phyloP scores from a whole-genome alignment of 1,140 invertebrate genomes.

The Ptiloglossa arizonensis region DNA sequence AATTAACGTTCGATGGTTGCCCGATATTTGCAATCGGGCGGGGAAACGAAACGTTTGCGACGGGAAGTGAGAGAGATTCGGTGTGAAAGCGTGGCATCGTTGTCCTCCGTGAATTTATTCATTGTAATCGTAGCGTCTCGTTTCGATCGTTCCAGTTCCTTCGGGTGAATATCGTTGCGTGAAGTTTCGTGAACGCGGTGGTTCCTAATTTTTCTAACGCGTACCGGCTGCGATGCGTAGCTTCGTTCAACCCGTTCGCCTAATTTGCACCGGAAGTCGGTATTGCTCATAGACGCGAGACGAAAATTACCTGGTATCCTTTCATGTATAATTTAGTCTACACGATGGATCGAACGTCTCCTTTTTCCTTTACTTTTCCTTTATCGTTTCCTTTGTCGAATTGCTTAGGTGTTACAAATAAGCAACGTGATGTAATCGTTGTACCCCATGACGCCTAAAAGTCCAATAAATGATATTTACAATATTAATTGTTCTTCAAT shows the following conservation, averaged over 20 bases:
- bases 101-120: slow-evolving; percentile 34
- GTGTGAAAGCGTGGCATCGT: slow-evolving; percentile 9
- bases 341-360: slow-evolving; percentile 24
- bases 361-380: not conserved
- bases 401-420: slow-evolving; percentile 69
- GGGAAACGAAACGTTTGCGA: too few relatives aligned
- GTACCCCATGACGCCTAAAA: slow-evolving; percentile 69
- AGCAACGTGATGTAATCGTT: slow-evolving; percentile 70
- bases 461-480: slow-evolving; percentile 71
- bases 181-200: slow-evolving; percentile 52
- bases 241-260: slow-evolving; percentile 34
- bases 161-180: slow-evolving; percentile 37
- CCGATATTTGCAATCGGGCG: not conserved
- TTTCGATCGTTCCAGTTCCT: slow-evolving; percentile 56
- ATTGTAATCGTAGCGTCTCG: slow-evolving; percentile 41
- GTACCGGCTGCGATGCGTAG: slow-evolving; percentile 38
- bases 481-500: slow-evolving; percentile 40
- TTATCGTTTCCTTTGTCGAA: slow-evolving; percentile 41
- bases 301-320: slow-evolving; percentile 47
- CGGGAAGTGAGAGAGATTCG: not conserved
- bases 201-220: slow-evolving; percentile 63
- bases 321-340: slow-evolving; percentile 33
- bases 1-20: slow-evolving; percentile 33
- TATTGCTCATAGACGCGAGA: slow-evolving; percentile 55
- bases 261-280: slow-evolving; percentile 39